Evolutionary conservation across 2,888 invertebrate genomes (phyloP).

Genomic region (Brachypalpus laphriformis): DNA sequence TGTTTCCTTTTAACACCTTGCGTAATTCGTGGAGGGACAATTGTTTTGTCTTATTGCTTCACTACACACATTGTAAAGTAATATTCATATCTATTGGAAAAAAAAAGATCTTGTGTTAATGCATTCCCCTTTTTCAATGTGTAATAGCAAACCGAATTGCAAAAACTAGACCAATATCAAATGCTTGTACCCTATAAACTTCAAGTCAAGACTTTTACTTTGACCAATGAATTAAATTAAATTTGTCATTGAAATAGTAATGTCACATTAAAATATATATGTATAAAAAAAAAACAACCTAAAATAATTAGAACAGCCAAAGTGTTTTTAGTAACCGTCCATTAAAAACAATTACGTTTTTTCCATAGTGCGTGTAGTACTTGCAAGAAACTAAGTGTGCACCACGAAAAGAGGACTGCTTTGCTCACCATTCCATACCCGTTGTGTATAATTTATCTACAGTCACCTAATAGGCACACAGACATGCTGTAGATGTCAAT

Average conservation of each 20-base stretch:
- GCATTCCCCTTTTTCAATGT: too few species aligned
- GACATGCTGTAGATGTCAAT: constrained; percentile 47
- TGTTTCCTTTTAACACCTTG: too few species aligned
- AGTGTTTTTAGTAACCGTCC: not conserved
- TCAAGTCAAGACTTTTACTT: not conserved
- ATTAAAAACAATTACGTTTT: constrained; percentile 32
- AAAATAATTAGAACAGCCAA: not conserved
- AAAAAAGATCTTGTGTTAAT: too few species aligned
- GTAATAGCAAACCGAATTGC: not conserved
- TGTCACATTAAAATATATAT: not conserved
- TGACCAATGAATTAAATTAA: not conserved
- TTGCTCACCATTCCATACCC: not conserved
- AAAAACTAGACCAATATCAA: not conserved
- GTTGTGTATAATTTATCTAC: constrained; percentile 3
- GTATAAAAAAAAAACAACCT: not conserved
- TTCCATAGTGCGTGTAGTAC: not conserved
- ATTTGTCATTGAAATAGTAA: not conserved
- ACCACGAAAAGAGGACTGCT: not conserved
- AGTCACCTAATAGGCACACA: constrained; percentile 1
- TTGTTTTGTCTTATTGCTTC: too few species aligned
- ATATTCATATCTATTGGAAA: too few species aligned
- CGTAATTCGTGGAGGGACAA: too few species aligned
- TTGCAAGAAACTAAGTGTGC: not conserved
- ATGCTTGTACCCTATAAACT: not conserved
- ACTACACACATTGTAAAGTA: not conserved